Conservation (phyloP, 1,140 invertebrate genomes). For the Drosophila guanche region DNA sequence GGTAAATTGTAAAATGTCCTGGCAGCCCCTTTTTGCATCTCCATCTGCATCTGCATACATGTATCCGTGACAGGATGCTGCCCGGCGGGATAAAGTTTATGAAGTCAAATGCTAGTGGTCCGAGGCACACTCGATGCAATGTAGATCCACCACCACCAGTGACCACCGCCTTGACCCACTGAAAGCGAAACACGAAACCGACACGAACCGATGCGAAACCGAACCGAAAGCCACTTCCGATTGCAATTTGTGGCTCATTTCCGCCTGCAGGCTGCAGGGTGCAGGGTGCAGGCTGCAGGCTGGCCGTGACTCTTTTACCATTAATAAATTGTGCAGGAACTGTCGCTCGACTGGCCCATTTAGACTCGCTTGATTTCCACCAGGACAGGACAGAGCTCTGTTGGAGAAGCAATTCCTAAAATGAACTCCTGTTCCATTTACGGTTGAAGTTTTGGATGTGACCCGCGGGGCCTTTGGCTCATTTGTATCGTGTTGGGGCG, state of each 20-base stretch:
- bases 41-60: conserved; percentile 32
- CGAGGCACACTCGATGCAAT: neutral
- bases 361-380: conserved; percentile 70
- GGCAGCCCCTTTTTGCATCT: conserved; percentile 1
- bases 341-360: conserved; percentile 19
- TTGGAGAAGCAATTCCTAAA: conserved; percentile 1
- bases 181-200: conserved; percentile 11
- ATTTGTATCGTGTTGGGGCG: conserved; percentile 33
- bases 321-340: conserved; percentile 63
- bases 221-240: conserved; percentile 32
- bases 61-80: conserved; percentile 39
- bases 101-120: conserved; percentile 20
- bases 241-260: conserved; percentile 70
- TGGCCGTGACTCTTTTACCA: conserved; percentile 53
- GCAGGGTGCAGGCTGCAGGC: conserved; percentile 44
- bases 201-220: conserved; percentile 9
- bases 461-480: conserved; percentile 51
- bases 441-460: conserved; percentile 47
- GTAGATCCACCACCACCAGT: conserved; percentile 21
- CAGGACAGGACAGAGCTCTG: conserved; percentile 28
- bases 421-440: conserved; percentile 28
- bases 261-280: conserved; percentile 53
- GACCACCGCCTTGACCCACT: conserved; percentile 45
- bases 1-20: conserved; percentile 2
- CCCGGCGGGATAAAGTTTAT: conserved; percentile 30